These are phyloP conservation scores for Meiosimyza platycephala DNA, from an alignment of 2,888 invertebrate species.

Conservation along the genomic window DNA sequence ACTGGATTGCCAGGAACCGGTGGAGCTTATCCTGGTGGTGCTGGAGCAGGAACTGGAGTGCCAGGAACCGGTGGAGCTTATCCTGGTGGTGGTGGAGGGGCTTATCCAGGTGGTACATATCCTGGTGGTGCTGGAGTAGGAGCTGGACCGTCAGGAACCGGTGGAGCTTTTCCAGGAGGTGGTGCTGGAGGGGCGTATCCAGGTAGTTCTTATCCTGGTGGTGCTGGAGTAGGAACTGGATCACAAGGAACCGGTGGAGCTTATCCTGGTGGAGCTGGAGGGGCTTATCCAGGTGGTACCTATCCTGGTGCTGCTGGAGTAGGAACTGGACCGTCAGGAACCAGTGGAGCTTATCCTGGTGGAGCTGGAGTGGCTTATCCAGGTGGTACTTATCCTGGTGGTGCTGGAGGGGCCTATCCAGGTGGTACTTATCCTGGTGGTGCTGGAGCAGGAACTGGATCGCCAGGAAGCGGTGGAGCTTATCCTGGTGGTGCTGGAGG, in stretches of 20 bases:
- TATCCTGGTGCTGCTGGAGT: constrained; percentile 15
- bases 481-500: constrained; percentile 24
- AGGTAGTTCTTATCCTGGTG: not conserved
- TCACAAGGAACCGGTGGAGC: too few species aligned
- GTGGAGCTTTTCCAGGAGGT: constrained; percentile 23
- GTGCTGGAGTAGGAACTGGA: too few species aligned
- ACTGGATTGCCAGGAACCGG: constrained; percentile 21
- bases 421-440: too few species aligned
- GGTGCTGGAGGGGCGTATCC: not conserved
- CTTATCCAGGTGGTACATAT: constrained; percentile 33
- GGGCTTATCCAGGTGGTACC: not conserved
- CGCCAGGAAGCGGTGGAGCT: constrained; percentile 16
- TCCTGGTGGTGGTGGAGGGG: constrained; percentile 36
- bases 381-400: not conserved
- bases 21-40: constrained; percentile 24
- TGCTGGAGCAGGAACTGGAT: constrained; percentile 33
- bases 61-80: constrained; percentile 9
- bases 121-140: constrained; percentile 22
- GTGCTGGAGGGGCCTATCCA: not conserved
- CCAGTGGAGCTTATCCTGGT: not conserved
- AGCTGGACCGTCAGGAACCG: not conserved
- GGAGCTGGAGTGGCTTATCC: not conserved
- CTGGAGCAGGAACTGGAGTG: constrained; percentile 26
- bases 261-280: too few species aligned
- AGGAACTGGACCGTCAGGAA: not conserved